Base-by-base conservation (phyloP, 2,797 vertebrate genomes). In the Lagorchestes hirsutus region DNA sequence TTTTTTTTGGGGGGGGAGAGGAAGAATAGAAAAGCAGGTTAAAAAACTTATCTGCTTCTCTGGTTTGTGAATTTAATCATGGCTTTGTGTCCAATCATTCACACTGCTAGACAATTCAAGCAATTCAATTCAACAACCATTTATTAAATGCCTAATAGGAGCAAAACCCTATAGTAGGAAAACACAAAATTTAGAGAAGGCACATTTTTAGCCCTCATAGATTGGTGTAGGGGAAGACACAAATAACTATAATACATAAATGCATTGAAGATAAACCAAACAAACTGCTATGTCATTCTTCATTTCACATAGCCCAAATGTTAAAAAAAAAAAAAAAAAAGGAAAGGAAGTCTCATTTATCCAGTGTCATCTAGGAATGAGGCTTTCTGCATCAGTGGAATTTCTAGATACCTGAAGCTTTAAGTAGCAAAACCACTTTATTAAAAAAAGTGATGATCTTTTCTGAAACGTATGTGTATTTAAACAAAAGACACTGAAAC, bases 391-490 rank as follows among this genome's bases (percentile, higher is more conserved):
- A 40, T 91, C 74, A 87, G 40, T 91, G n/a, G 56, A 94, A 93
- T 87, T 96, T 96, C 54, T 82, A 90, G 93, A 57, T 96, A 93
- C 90, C 58, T 34, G 27, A 59, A 90, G 52, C 13, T 27, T 96
- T 56, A 46, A 82, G 24, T 22, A 95, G 92, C 5, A 92, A 67
- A 95, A 94, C 34, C 40, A 31, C 12, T 93, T 94, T 96, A 8
- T 24, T 96, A 40, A 91, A 67, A 50, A 95, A 93, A 67, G 93
- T 58, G 96, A 97, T 50, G 62, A 62, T 95, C 94, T 94, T 95
- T 94, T 95, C 91, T 93, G 46, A 93, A 4, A 18, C 40, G 24
- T 46, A 82, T 22, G n/a, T n/a, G 22, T 62, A 95, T 97, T 50
- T 54, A 94, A 97, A 92, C 2, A 91, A 92, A 59, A 46, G 59